These are phyloP conservation scores for Thripadectes ignobilis DNA, from an alignment of 2,797 vertebrate species.

Conservation along the genomic window DNA sequence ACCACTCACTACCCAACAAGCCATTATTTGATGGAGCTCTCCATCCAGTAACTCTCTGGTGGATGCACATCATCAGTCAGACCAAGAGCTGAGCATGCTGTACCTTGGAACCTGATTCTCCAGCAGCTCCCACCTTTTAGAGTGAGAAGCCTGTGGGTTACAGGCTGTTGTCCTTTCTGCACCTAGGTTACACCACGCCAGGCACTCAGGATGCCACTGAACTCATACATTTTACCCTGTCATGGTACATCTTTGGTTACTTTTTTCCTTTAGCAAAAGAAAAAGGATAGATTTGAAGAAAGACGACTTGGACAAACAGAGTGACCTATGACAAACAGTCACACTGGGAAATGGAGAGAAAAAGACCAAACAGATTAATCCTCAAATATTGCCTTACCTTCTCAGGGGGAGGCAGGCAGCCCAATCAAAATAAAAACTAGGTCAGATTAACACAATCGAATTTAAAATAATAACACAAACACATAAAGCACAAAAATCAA, in stretches of 20 bases:
- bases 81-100: not conserved
- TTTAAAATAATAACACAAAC: not conserved
- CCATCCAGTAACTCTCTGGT: not conserved
- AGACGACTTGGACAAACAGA: not conserved
- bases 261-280: not conserved
- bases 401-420: not conserved
- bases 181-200: not conserved
- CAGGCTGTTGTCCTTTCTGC: not conserved
- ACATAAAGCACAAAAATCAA: not conserved
- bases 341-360: not conserved
- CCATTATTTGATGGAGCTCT: not conserved
- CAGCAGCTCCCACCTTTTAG: not conserved
- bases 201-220: not conserved
- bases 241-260: not conserved
- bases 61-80: too few species aligned
- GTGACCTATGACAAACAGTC: not conserved
- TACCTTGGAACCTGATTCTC: not conserved
- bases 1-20: not conserved
- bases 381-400: not conserved
- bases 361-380: not conserved
- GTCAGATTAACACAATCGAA: not conserved
- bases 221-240: not conserved
- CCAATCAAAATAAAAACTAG: not conserved
- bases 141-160: not conserved
- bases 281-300: not conserved